These are phyloP conservation scores for Laspeyria flexula DNA, from an alignment of 2,888 invertebrate genomes.

Conservation along the genomic window DNA sequence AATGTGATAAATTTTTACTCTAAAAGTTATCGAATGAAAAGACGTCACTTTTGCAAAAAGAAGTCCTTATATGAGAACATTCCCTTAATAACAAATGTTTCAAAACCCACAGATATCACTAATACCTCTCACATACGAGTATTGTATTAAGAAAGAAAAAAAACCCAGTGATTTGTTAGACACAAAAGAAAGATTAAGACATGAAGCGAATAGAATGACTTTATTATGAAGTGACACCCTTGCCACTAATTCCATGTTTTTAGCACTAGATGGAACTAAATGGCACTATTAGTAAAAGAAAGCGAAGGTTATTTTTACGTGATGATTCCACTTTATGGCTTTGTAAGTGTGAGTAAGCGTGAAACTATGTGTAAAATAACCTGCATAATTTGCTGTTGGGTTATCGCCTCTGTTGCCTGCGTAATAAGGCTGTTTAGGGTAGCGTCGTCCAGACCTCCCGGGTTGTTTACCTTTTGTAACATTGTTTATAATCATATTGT, in stretches of 20 bases:
- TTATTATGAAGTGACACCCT: not conserved
- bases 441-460: conserved; percentile 81
- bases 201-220: not conserved
- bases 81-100: no score
- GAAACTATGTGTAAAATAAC: conserved; percentile 53
- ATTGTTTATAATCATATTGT: conserved; percentile 9
- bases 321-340: conserved; percentile 4
- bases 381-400: conserved; percentile 84
- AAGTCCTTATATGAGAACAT: no score
- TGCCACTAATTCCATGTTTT: not conserved
- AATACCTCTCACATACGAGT: no score
- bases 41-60: no score
- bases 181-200: not conserved
- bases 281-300: conserved; percentile 3
- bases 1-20: no score
- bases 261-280: not conserved
- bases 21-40: no score
- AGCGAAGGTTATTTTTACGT: conserved; percentile 6
- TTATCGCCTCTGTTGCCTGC: conserved; percentile 84
- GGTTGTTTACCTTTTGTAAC: conserved; percentile 81
- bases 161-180: not conserved
- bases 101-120: no score
- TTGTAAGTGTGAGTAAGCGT: conserved; percentile 25
- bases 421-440: conserved; percentile 83
- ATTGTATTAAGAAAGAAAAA: no score